phyloP scores from a whole-genome alignment of 2,797 vertebrate genomes.

The Luscinia luscinia region DNA sequence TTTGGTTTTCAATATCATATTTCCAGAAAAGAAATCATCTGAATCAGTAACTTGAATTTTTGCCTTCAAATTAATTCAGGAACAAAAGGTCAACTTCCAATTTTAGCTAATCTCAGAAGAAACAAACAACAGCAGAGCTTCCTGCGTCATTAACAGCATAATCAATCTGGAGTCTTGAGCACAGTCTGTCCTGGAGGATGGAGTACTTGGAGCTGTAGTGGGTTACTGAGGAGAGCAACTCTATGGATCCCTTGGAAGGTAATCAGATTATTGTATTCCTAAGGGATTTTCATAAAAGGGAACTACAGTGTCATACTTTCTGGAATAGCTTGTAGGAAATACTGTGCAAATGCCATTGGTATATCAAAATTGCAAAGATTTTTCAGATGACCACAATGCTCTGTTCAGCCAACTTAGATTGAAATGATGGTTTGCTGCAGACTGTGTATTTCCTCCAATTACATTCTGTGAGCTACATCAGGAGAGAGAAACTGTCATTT shows the following conservation, averaged over 20 bases:
- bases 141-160: neutral
- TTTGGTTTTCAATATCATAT: neutral
- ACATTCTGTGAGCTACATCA: neutral
- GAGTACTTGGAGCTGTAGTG: neutral
- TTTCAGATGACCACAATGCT: neutral
- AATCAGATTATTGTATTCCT: neutral
- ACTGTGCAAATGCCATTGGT: neutral
- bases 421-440: neutral
- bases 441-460: neutral
- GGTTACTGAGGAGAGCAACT: neutral
- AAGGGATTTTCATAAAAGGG: neutral
- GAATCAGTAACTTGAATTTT: neutral
- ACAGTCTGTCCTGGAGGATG: neutral
- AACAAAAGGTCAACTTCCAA: constrained; percentile 22
- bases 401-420: neutral
- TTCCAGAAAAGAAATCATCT: neutral
- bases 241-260: neutral
- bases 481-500: neutral
- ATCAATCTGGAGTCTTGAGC: constrained; percentile 31
- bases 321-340: neutral
- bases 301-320: constrained; percentile 14
- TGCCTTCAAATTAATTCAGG: neutral
- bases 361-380: neutral
- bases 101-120: constrained; percentile 41
- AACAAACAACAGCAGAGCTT: constrained; percentile 13